Evolutionary conservation across 2,113 vertebrate genomes (phyloP).

Genomic region (Pteropus alecto): DNA sequence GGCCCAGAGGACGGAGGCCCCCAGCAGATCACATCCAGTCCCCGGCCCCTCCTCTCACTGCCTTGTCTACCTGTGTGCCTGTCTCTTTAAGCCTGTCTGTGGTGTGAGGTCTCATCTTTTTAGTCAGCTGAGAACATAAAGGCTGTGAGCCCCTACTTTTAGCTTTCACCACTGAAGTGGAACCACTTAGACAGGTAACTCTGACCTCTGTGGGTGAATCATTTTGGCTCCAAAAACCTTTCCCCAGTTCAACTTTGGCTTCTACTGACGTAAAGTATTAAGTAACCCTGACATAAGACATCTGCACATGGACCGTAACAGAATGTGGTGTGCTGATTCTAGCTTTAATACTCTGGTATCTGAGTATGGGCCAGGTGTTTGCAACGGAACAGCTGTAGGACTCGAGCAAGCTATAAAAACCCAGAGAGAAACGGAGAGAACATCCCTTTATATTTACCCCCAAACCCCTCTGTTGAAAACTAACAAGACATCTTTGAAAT

Average conservation of each 20-base stretch:
- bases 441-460: not conserved
- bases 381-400: not conserved
- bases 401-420: not conserved
- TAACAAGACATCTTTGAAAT: not conserved
- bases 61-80: rapidly evolving
- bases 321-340: not conserved
- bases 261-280: not conserved
- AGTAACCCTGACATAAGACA: not conserved
- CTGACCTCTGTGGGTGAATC: not conserved
- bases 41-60: rapidly evolving
- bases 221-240: not conserved
- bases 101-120: not conserved
- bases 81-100: too few species aligned
- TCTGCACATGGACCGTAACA: rapidly evolving
- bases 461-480: not conserved
- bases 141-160: too few species aligned
- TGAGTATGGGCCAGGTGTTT: not conserved
- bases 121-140: not conserved
- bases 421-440: not conserved
- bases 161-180: not conserved
- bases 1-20: not conserved
- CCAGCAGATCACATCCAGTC: too few species aligned
- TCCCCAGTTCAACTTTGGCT: not conserved
- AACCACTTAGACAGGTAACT: not conserved
- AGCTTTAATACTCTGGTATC: too few species aligned